Base-by-base conservation (phyloP, 2,797 vertebrate genomes). In the Phyllotis vaccarum region DNA sequence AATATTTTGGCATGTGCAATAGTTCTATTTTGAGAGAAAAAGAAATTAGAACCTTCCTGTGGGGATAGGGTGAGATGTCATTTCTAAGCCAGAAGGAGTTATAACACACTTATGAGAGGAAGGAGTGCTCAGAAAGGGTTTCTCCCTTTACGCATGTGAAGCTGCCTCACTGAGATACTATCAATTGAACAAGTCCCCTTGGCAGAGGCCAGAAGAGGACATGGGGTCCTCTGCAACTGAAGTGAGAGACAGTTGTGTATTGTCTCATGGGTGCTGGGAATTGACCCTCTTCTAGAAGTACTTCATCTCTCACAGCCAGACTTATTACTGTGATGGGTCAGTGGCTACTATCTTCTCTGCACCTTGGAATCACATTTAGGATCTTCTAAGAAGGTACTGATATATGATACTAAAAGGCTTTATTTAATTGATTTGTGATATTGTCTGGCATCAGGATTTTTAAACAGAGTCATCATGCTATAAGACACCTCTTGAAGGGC, bases 351-450 rank as follows among this genome's bases (percentile, higher is more conserved):
- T 22, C 4, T 79, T 80, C 22, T 43, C 34, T 85, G 24, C 11
- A 88, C 6, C 19, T 24, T 91, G 66, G 17, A 85, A 64, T 74
- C 16, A 62, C 37, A 64, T 79, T 79, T n/a, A 46, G 78, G 60
- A 80, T 2, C 40, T 95, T 82, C 27, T 72, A 70, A 43, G 93
- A 94, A 72, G 76, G 85, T 34, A 43, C 16, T 52, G 24, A 34
- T 37, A 4, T 8, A 17, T 58, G 37, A 62, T 14, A 93, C 31
- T 68, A 24, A 70, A 88, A 80, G 34, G 56, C 82, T 29, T 43
- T 14, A 88, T 88, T 72, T 90, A 88, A 66, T 81, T 90, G 5
- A 92, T 85, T 16, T 90, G 43, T 60, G 22, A 86, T 93, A 19
- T 87, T 56, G 29, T 75, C 22, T 86, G 76, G 81, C 17, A n/a